Conservation (phyloP, 2,797 vertebrate genomes). For the Taenioides sp. region DNA sequence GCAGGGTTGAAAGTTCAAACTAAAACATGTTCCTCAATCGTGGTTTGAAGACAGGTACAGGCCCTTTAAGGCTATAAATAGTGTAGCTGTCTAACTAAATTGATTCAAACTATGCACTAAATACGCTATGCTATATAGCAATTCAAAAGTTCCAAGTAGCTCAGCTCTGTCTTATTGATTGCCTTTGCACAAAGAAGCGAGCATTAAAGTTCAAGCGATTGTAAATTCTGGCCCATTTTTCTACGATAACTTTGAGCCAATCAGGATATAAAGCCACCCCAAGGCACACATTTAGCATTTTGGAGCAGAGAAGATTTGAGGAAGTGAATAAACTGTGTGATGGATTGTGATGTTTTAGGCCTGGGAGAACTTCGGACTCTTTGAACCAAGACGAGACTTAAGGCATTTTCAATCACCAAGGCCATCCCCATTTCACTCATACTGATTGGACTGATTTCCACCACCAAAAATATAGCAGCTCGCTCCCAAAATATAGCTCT, state of each 20-base stretch:
- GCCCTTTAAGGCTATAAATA: too few relatives aligned
- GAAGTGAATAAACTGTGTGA: slow-evolving; percentile 52
- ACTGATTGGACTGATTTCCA: slow-evolving; percentile 33
- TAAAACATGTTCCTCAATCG: too few relatives aligned
- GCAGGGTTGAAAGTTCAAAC: too few relatives aligned
- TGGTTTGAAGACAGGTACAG: too few relatives aligned
- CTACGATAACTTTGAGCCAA: slow-evolving; percentile 44
- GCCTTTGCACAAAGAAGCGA: slow-evolving; percentile 8
- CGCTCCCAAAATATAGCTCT: slow-evolving; percentile 16
- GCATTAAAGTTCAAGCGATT: slow-evolving; percentile 36
- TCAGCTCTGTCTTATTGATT: slow-evolving; percentile 7
- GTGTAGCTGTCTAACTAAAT: too few relatives aligned
- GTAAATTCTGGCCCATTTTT: slow-evolving; percentile 39
- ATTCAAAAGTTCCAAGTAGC: too few relatives aligned
- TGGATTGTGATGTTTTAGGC: slow-evolving; percentile 40
- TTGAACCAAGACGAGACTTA: slow-evolving; percentile 50
- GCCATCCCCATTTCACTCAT: slow-evolving; percentile 40
- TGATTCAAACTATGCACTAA: too few relatives aligned
- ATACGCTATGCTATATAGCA: too few relatives aligned
- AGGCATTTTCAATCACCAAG: slow-evolving; percentile 52
- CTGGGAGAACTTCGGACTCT: slow-evolving; percentile 37
- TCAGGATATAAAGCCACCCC: slow-evolving; percentile 20
- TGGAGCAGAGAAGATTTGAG: slow-evolving; percentile 36
- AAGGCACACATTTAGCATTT: slow-evolving; percentile 13
- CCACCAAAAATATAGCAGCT: slow-evolving; percentile 35